A percentile compares a stretch with the other conserved stretches of the same genome.
phyloP scores from a whole-genome alignment of 2,797 vertebrate genomes.

The Melanotaenia parkinsoni region DNA sequence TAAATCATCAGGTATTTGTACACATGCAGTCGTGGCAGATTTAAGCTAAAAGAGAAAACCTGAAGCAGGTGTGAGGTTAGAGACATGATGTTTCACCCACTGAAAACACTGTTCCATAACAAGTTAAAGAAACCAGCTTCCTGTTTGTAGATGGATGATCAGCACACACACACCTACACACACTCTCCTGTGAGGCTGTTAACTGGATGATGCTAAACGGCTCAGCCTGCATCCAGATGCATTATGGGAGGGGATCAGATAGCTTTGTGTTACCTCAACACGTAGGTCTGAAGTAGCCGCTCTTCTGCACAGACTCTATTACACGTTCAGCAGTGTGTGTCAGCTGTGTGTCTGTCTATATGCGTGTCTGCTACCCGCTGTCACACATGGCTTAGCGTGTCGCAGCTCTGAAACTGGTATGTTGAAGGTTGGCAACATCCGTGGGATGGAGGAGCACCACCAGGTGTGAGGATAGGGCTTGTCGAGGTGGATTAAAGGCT shows the following conservation, averaged over 20 bases:
- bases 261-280: not conserved
- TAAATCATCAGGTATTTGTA: too few relatives aligned
- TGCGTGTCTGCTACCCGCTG: not conserved
- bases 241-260: constrained; percentile 14
- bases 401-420: constrained; percentile 41
- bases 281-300: constrained; percentile 29
- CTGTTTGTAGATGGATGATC: too few relatives aligned
- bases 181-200: not conserved
- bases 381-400: not conserved
- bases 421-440: constrained; percentile 56
- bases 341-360: constrained; percentile 9
- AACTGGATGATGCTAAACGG: not conserved
- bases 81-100: too few relatives aligned
- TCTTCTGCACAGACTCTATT: constrained; percentile 25
- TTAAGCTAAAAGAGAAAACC: too few relatives aligned
- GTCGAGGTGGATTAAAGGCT: constrained; percentile 52
- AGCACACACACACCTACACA: too few relatives aligned
- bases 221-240: constrained; percentile 11
- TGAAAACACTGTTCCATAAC: too few relatives aligned
- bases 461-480: constrained; percentile 61
- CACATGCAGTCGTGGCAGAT: not conserved
- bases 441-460: constrained; percentile 53
- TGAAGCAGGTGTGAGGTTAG: too few relatives aligned
- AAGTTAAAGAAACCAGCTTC: too few relatives aligned
- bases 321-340: not conserved